These are phyloP conservation scores for Chrysolina haemoptera DNA, from an alignment of 2,888 invertebrate species.

Conservation along the genomic window DNA sequence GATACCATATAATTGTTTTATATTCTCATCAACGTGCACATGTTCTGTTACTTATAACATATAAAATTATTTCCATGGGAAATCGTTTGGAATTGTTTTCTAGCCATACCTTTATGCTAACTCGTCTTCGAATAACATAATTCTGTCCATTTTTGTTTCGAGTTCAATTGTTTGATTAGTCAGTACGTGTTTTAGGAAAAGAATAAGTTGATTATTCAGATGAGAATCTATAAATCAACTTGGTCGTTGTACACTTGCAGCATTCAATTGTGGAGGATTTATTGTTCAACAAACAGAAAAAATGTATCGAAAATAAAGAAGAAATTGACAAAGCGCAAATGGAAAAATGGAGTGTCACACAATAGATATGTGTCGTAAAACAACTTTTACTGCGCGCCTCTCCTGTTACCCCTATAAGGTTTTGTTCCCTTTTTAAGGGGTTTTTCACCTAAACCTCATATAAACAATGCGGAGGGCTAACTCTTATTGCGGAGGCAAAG, in stretches of 20 bases:
- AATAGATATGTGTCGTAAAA: no score
- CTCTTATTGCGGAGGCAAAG: no score
- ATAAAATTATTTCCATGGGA: conserved; percentile 63
- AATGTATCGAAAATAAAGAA: no score
- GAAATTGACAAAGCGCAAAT: no score
- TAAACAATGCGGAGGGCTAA: no score
- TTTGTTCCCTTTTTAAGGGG: no score
- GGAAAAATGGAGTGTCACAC: no score
- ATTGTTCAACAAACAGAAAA: neutral
- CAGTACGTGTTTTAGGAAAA: conserved; percentile 29
- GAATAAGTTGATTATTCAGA: conserved; percentile 30
- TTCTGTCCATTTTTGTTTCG: conserved; percentile 41
- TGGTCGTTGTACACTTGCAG: neutral
- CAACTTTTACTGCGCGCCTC: no score
- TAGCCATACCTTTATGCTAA: conserved; percentile 41
- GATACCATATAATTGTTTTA: conserved; percentile 59
- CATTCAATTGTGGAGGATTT: conserved; percentile 11
- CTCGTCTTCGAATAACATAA: conserved; percentile 41
- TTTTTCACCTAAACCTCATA: no score
- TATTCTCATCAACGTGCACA: conserved; percentile 58
- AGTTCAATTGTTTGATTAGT: conserved; percentile 30
- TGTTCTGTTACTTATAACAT: conserved; percentile 64
- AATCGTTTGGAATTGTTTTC: conserved; percentile 54
- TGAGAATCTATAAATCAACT: conserved; percentile 21
- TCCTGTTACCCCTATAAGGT: no score